Evolutionary conservation across 2,113 vertebrate genomes (phyloP), one percentile per base, ranked within the genome.

Genomic region (Typhlomys cinereus): DNA sequence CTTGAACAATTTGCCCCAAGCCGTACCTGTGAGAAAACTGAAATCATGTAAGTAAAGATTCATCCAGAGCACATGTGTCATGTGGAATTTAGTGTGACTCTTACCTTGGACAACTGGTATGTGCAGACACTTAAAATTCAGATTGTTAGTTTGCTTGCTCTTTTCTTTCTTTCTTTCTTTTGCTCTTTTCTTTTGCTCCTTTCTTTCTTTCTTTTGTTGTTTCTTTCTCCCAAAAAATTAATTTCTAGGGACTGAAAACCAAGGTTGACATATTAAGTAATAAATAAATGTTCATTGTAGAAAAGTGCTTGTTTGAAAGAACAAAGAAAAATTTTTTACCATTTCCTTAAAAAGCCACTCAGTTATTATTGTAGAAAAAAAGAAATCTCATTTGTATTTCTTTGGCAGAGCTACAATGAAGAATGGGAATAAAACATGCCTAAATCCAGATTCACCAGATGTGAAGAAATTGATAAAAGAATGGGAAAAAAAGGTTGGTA

Each of bases 11-110:
- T 95, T 88, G n/a, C 46, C 23, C 93, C 94, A 88, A 75, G 67
- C 13, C 23, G 54, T 92, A 85, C 64, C 27, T 97, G 96, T 74
- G 81, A 54, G 34, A 94, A 92, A 73, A 89, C 13, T 78, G 96
- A 97, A 89, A 88, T 97, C 69, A 96, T 97, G 96, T 96, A 71
- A 96, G 96, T 96, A 88, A 94, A 90, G 89, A 34, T n/a, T n/a
- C 17, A 76, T 46, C 46, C 25, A 87, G 44, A 12, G 29, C 9
- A 9, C 3, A 31, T 18, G 23, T 15, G 5, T n/a, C 57, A 46
- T 39, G n/a, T 66, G 64, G 92, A 80, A 64, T 62, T 93, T 79
- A 48, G 17, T n/a, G 10, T 20, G 64, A 82, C 4, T 18, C n/a
- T 73, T 62, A 27, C 14, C 20, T 66, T 13, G 2, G 29, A 69